These are phyloP conservation scores for Macroglossus sobrinus DNA, from an alignment of 2,113 vertebrate species.

Conservation along the genomic window DNA sequence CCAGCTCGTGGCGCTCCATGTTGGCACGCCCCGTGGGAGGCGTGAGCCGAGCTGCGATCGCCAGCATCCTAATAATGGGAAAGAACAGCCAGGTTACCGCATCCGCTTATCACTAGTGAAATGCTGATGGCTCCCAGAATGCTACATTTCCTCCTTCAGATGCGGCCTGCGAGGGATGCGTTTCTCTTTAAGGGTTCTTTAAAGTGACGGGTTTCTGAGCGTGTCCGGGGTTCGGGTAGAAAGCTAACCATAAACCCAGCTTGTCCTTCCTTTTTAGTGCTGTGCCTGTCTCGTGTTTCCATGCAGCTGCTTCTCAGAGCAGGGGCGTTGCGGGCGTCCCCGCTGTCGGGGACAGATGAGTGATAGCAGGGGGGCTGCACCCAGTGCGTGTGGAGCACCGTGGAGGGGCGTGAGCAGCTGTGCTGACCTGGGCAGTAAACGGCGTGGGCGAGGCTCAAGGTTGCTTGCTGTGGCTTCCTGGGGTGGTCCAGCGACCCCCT, in stretches of 20 bases:
- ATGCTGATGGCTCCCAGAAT: background rate
- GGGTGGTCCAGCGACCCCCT: no score
- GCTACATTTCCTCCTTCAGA: background rate
- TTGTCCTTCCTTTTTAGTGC: rapidly evolving
- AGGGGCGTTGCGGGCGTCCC: rapidly evolving
- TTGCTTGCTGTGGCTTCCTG: no score
- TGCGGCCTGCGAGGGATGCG: background rate
- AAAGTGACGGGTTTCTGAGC: background rate
- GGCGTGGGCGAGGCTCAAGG: background rate
- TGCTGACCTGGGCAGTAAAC: rapidly evolving
- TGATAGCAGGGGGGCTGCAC: background rate
- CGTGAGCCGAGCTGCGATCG: no score
- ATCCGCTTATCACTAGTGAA: rapidly evolving
- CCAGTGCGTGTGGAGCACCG: rapidly evolving
- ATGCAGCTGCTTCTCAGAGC: background rate
- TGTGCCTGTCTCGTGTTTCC: rapidly evolving
- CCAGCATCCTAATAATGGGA: rapidly evolving
- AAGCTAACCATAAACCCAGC: rapidly evolving
- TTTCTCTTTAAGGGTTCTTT: background rate
- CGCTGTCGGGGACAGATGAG: rapidly evolving
- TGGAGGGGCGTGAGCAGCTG: background rate
- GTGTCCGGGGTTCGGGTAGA: background rate
- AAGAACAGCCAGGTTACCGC: rapidly evolving
- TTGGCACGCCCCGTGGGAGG: background rate
- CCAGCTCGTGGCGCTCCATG: rapidly evolving